Percentiles rank a stretch among this genome's conserved stretches.
phyloP scores from a whole-genome alignment of 2,888 invertebrate genomes.

The Operophtera brumata region DNA sequence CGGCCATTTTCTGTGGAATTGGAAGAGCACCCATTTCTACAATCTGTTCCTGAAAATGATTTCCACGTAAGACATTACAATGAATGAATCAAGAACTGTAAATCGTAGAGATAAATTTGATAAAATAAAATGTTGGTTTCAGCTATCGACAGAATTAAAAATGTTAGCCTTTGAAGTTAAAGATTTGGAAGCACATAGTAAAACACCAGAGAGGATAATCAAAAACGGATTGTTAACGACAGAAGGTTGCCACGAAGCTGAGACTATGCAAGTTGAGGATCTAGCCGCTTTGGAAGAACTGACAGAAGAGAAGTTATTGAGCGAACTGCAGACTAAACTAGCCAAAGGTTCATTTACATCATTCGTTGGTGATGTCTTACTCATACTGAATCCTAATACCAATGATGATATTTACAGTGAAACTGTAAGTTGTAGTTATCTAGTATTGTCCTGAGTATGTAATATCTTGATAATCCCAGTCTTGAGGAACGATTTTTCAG shows the following conservation, averaged over 20 bases:
- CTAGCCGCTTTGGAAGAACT: conserved; percentile 88
- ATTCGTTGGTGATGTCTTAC: conserved; percentile 89
- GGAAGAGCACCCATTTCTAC: conserved; percentile 91
- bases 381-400: conserved; percentile 90
- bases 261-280: conserved; percentile 91
- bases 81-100: not conserved
- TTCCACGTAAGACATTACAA: conserved; percentile 82
- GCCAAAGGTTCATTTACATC: conserved; percentile 85
- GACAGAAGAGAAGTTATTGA: conserved; percentile 86
- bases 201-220: conserved; percentile 73
- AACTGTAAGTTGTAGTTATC: conserved; percentile 74
- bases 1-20: conserved; percentile 91
- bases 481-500: not conserved
- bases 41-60: conserved; percentile 88
- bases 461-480: not conserved
- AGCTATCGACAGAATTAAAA: conserved; percentile 88
- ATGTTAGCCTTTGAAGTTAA: conserved; percentile 74
- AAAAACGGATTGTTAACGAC: conserved; percentile 71
- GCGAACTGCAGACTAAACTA: conserved; percentile 85
- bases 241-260: conserved; percentile 80
- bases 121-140: conserved; percentile 24
- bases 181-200: conserved; percentile 56
- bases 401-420: conserved; percentile 86
- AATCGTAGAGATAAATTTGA: too few species aligned
- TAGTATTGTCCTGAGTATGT: too few species aligned